Conservation (phyloP, 2,113 vertebrate genomes). For the Salvelinus fontinalis region DNA sequence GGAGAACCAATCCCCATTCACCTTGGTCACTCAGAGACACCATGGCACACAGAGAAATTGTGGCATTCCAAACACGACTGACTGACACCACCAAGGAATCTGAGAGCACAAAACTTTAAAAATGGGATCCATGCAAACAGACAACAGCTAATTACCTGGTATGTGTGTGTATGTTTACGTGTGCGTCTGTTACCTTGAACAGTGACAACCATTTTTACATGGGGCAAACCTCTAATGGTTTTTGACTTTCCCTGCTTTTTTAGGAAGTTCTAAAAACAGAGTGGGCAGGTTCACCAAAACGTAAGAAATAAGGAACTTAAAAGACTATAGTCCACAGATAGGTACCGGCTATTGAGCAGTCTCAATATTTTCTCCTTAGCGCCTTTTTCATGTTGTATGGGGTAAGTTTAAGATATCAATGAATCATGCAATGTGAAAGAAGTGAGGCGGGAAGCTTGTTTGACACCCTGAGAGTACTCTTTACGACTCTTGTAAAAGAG, state of each 20-base stretch:
- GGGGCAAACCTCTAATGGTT: slow-evolving; percentile 21
- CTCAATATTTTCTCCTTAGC: slow-evolving; percentile 14
- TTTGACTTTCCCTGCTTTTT: not conserved
- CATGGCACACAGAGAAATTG: not conserved
- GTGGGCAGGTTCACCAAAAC: not conserved
- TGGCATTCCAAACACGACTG: not conserved
- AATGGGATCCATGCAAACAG: not conserved
- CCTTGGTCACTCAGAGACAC: slow-evolving; percentile 1
- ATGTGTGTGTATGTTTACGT: not conserved
- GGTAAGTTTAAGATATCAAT: not conserved
- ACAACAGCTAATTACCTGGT: slow-evolving; percentile 4
- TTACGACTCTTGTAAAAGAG: not conserved
- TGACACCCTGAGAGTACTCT: not conserved
- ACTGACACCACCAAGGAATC: not conserved
- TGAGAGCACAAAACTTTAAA: not conserved
- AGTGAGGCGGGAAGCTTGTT: not conserved
- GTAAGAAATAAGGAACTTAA: slow-evolving; percentile 18
- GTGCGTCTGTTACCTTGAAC: slow-evolving; percentile 26
- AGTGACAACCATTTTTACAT: slow-evolving; percentile 36
- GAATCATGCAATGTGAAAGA: not conserved
- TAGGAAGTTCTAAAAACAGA: not conserved
- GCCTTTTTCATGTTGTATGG: slow-evolving; percentile 27
- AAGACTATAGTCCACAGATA: not conserved
- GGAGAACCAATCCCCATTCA: slow-evolving; percentile 10
- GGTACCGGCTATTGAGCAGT: too few species aligned